phyloP scores from a whole-genome alignment of 2,888 invertebrate genomes.

The Acanthosepion esculentum region DNA sequence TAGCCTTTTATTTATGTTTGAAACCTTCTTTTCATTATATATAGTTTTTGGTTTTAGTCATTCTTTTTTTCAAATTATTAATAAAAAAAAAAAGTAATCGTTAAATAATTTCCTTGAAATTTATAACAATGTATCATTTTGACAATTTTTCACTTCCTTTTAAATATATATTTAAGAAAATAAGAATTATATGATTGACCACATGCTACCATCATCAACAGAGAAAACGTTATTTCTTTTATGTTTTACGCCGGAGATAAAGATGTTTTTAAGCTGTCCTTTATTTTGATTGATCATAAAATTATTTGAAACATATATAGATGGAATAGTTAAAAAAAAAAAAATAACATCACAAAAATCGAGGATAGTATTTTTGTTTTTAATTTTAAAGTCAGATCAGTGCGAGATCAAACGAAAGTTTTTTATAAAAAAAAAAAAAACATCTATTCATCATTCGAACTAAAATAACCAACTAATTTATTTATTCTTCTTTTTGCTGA shows the following conservation, averaged over 20 bases:
- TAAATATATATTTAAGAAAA: too few species aligned
- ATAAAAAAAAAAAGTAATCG: not conserved
- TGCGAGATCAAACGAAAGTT: not conserved
- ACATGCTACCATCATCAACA: not conserved
- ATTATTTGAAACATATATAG: not conserved
- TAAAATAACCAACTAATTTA: not conserved
- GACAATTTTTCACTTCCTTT: too few species aligned
- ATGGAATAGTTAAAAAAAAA: not conserved
- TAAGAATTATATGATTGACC: not conserved
- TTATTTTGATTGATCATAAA: too few species aligned
- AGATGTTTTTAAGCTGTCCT: too few species aligned
- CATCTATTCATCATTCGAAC: not conserved
- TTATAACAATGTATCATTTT: not conserved
- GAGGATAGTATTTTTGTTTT: not conserved
- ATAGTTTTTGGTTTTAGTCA: not conserved
- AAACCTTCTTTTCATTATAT: not conserved
- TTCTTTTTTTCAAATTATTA: not conserved
- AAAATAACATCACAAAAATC: not conserved
- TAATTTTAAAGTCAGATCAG: not conserved
- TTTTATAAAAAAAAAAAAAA: not conserved
- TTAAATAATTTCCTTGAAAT: not conserved
- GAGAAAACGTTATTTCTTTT: not conserved
- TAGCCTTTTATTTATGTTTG: not conserved
- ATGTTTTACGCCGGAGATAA: too few species aligned
- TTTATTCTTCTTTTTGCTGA: not conserved